Percentiles rank a stretch among this genome's conserved stretches.
Evolutionary conservation across 2,888 invertebrate species (phyloP).

Genomic region (Agrochola litura): DNA sequence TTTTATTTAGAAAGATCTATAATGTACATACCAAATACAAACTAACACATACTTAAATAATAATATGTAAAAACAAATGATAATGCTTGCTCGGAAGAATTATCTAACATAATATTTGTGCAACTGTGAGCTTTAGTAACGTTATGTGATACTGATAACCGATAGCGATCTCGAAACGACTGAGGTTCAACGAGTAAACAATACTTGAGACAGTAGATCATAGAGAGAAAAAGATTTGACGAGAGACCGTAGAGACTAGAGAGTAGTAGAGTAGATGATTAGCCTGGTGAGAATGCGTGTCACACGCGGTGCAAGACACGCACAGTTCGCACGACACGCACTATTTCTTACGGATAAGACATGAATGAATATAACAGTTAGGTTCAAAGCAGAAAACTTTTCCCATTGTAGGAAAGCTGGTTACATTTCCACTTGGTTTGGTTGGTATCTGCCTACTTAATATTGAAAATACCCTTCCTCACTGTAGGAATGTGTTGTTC

Average conservation of each 20-base stretch:
- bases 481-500: not conserved
- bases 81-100: not conserved
- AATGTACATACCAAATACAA: not conserved
- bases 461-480: not conserved
- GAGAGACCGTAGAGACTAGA: not conserved
- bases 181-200: not conserved
- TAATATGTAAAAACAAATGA: not conserved
- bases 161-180: not conserved
- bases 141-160: not conserved
- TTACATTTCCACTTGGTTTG: not conserved
- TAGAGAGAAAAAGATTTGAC: not conserved
- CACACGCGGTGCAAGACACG: not conserved
- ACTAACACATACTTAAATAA: not conserved
- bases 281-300: not conserved
- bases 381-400: not conserved
- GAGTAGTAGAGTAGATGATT: not conserved
- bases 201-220: not conserved
- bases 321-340: not conserved
- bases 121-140: not conserved
- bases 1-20: slow-evolving; percentile 5
- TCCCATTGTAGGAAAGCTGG: not conserved
- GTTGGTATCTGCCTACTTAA: not conserved
- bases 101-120: not conserved
- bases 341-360: not conserved
- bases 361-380: not conserved